phyloP scores from a whole-genome alignment of 1,140 invertebrate species.

The Pseudomyrmex flavicornis region DNA sequence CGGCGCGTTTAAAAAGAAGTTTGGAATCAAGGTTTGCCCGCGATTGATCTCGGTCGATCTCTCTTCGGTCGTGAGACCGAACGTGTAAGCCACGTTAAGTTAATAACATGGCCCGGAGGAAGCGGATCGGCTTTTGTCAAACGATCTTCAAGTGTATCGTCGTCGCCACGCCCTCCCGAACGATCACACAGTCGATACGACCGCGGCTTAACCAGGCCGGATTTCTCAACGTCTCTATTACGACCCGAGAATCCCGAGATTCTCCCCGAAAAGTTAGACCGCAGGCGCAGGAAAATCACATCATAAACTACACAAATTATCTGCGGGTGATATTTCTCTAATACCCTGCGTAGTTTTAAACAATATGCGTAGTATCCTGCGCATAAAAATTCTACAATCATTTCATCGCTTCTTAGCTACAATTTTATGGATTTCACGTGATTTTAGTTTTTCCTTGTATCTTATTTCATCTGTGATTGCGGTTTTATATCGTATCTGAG shows the following conservation, averaged over 20 bases:
- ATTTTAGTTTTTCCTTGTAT: no score
- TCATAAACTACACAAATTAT: conserved; percentile 26
- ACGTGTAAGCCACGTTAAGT: conserved; percentile 40
- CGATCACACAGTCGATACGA: conserved; percentile 53
- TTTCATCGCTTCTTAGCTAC: no score
- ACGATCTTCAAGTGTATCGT: conserved; percentile 55
- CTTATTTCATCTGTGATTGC: no score
- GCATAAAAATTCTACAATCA: no score
- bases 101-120: conserved; percentile 56
- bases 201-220: conserved; percentile 24
- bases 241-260: conserved; percentile 31
- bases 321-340: background rate
- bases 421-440: no score
- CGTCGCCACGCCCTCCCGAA: conserved; percentile 33
- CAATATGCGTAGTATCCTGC: background rate
- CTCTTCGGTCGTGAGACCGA: conserved; percentile 24
- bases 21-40: conserved; percentile 8
- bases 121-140: conserved; percentile 58
- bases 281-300: background rate
- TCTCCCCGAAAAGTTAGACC: conserved; percentile 28
- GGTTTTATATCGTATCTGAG: no score
- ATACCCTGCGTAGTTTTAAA: background rate
- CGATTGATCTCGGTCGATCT: conserved; percentile 54
- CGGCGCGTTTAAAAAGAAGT: conserved; percentile 36
- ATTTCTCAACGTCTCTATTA: conserved; percentile 50